Base-by-base conservation (phyloP, 1,140 invertebrate genomes). In the Drosophila tsacasi region DNA sequence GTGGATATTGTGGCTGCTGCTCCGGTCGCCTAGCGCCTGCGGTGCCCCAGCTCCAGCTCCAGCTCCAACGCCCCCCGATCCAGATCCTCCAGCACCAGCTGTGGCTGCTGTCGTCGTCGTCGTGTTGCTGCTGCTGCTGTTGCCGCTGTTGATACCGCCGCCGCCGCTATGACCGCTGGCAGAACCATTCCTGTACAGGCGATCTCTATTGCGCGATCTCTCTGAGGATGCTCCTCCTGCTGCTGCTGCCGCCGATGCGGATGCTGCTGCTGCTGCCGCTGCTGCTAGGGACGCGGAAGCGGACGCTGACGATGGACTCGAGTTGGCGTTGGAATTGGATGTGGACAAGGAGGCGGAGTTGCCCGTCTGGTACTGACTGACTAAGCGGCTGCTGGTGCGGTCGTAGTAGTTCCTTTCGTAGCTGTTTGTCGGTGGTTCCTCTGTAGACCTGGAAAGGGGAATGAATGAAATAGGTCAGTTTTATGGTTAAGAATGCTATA, bases 391-490 rank as follows among this genome's bases (percentile, higher is more conserved):
- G 68, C 37, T 74, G 64, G 67, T 37, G 73, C 94, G 93, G 65
- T 94, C 94, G 92, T 94, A 94, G 79, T 94, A 94, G 73, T 92
- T 92, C 83, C 92, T 83, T 87, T 91, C 89, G 82, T 87, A 91
- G 77, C 79, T 91, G 71, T 91, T 93, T 81, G 85, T 84, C 76
- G 92, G 83, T 91, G 92, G 85, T 85, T 94, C 94, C 77, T 94
- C 94, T 73, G 93, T 93, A 87, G 94, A 94, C 86, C 94, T 94
- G 54, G 49, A 61, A 73, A 25, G 13, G 12, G 55, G 1, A 39
- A 6, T 39, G 30, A 40, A 55, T 44, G n/a, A 80, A 67, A 59
- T 60, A 35, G 9, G 32, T 55, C 21, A 39, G 21, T 17, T 5
- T 15, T 1, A 21, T 17, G 35, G 4, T 23, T 3, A 23, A 12